Percentiles rank a stretch among this genome's conserved stretches.
Evolutionary conservation across 2,113 vertebrate species (phyloP).

Genomic region (Rhabdornis inornatus): DNA sequence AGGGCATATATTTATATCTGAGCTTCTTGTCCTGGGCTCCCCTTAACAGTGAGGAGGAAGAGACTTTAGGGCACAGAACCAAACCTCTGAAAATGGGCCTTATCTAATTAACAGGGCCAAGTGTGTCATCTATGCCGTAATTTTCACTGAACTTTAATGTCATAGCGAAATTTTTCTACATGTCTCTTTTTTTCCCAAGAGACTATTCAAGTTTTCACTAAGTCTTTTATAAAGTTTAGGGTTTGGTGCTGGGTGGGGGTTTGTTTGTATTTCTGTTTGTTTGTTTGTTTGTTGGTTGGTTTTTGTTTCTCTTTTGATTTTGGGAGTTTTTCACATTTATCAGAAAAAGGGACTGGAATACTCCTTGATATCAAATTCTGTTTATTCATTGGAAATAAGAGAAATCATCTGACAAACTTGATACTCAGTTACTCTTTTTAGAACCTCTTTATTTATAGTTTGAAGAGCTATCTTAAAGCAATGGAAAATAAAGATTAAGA

Average conservation of each 20-base stretch:
- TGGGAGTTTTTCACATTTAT: accelerated
- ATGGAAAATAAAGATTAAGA: not conserved
- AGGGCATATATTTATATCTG: not conserved
- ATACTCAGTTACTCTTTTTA: not conserved
- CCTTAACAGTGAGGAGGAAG: not conserved
- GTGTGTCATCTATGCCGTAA: not conserved
- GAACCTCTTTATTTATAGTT: not conserved
- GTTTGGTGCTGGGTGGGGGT: accelerated
- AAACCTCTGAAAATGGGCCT: not conserved
- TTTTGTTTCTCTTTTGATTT: not conserved
- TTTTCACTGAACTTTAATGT: not conserved
- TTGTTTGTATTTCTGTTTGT: not conserved
- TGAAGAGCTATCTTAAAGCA: not conserved
- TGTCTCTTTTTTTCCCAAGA: not conserved
- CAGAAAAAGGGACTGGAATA: not conserved
- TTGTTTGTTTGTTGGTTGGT: not conserved
- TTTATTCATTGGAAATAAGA: not conserved
- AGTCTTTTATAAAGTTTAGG: not conserved
- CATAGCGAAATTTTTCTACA: not conserved
- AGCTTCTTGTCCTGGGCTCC: not conserved
- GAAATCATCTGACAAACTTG: not conserved
- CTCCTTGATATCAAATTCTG: not conserved
- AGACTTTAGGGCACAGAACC: not conserved
- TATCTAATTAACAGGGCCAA: not conserved
- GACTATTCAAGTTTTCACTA: not conserved